Percentiles rank a stretch among this genome's conserved stretches.
phyloP scores from a whole-genome alignment of 2,797 vertebrate genomes.

The Alfaro cultratus region DNA sequence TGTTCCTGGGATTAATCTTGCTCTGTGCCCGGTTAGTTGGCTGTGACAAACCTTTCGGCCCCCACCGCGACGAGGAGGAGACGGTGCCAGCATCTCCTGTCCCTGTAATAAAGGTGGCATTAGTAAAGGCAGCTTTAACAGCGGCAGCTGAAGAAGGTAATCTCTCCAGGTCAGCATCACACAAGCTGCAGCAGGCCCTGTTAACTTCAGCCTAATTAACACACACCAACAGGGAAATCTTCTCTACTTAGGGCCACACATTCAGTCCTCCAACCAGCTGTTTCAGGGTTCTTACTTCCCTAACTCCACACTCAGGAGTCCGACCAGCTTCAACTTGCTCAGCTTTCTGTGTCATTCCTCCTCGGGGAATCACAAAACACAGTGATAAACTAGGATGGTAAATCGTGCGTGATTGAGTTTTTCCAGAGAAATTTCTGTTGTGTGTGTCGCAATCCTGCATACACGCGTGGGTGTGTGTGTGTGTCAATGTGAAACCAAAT shows the following conservation, averaged over 20 bases:
- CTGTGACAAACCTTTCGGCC: conserved; percentile 23
- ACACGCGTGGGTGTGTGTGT: background rate
- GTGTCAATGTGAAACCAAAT: conserved; percentile 3
- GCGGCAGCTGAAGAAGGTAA: conserved; percentile 80
- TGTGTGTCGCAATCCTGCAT: background rate
- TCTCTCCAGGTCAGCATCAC: conserved; percentile 79
- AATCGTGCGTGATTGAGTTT: conserved; percentile 12
- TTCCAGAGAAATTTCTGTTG: conserved; percentile 9
- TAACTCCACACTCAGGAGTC: conserved; percentile 53
- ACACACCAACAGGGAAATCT: conserved; percentile 74
- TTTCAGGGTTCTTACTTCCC: conserved; percentile 74
- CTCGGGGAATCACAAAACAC: conserved; percentile 39
- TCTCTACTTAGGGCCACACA: conserved; percentile 39
- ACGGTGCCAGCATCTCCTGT: conserved; percentile 49
- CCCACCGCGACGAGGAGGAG: conserved; percentile 25
- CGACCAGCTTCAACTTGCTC: conserved; percentile 70
- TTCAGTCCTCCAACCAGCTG: conserved; percentile 38
- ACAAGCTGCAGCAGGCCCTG: conserved; percentile 78
- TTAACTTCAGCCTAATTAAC: conserved; percentile 77
- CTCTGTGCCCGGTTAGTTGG: conserved; percentile 11
- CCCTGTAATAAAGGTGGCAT: conserved; percentile 65
- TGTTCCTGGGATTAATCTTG: background rate
- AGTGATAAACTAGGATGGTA: conserved; percentile 27
- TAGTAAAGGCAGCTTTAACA: conserved; percentile 49
- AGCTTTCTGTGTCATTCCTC: conserved; percentile 41